Evolutionary conservation across 2,113 vertebrate genomes (phyloP), one percentile per base, ranked within the genome.

Genomic region (Cacatua alba): DNA sequence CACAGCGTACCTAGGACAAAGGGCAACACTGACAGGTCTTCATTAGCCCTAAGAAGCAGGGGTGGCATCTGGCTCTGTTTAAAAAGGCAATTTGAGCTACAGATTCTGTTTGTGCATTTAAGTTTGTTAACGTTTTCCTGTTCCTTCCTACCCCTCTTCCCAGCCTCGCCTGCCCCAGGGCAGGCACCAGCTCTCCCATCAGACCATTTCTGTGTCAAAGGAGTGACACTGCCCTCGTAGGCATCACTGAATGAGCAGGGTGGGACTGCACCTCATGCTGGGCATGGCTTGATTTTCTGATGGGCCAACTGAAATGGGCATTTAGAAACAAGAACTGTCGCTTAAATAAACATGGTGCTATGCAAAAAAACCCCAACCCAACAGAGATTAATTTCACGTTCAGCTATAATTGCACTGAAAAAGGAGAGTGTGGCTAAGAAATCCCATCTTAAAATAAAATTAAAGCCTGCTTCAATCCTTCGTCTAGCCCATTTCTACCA

Each of bases 391-490:
- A 87, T 80, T 80, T 53, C 52, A 51, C 1, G 1, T 91, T 92
- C 71, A 74, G 31, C 41, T 79, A 57, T 33, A 88, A 94, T 84
- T 87, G 75, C 24, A 72, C 37, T 69, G 15, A n/a, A 60, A 96
- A 92, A 84, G 60, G 62, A 88, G 51, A 74, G 55, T 0, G 0
- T 52, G 14, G 55, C 74, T 69, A 80, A 86, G 74, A 78, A 92
- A 79, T 53, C 44, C 37, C 53, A 62, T 72, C 88, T 93, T 68
- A 94, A 86, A 92, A 91, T 79, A 91, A 95, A 95, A 94, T 93
- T 92, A 89, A 92, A 85, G 59, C 59, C 78, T 39, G 52, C 82
- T 85, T 79, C 77, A 62, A 64, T 49, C 79, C 65, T 48, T 77
- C 4, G 5, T 49, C 69, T n/a, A 29, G 49, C 79, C 64, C 43